Conservation (phyloP, 1,140 invertebrate genomes). For the Bombyx mandarina region DNA sequence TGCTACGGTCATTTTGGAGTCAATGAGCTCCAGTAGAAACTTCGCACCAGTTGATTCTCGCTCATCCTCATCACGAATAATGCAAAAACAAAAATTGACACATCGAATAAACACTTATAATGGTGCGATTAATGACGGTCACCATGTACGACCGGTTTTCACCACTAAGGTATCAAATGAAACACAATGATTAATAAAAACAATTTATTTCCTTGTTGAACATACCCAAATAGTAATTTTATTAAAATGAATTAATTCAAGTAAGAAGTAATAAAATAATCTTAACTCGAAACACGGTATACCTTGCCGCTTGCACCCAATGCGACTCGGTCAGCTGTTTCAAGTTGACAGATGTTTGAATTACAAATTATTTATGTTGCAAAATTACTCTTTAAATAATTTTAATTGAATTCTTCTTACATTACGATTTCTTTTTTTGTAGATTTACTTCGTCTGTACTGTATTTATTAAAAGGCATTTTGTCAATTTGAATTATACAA, state of each 20-base stretch:
- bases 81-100: too few relatives aligned
- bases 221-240: conserved; percentile 13
- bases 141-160: too few relatives aligned
- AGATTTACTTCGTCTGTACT: too few relatives aligned
- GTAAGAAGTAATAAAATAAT: conserved; percentile 4
- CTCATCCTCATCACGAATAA: too few relatives aligned
- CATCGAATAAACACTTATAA: too few relatives aligned
- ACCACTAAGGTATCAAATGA: conserved; percentile 8
- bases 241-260: not conserved
- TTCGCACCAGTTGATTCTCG: too few relatives aligned
- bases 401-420: conserved; percentile 5
- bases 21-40: too few relatives aligned
- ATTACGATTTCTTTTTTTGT: not conserved
- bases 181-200: conserved; percentile 31
- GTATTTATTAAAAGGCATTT: too few relatives aligned
- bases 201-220: conserved; percentile 57
- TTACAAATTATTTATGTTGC: too few relatives aligned
- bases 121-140: too few relatives aligned
- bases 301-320: conserved; percentile 46
- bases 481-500: too few relatives aligned
- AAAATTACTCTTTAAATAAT: conserved; percentile 5
- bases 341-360: conserved; percentile 6
- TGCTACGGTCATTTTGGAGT: too few relatives aligned
- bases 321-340: conserved; percentile 45
- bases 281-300: conserved; percentile 34